Base-by-base conservation (phyloP, 1,140 invertebrate species). In the Lethocerus indicus region DNA sequence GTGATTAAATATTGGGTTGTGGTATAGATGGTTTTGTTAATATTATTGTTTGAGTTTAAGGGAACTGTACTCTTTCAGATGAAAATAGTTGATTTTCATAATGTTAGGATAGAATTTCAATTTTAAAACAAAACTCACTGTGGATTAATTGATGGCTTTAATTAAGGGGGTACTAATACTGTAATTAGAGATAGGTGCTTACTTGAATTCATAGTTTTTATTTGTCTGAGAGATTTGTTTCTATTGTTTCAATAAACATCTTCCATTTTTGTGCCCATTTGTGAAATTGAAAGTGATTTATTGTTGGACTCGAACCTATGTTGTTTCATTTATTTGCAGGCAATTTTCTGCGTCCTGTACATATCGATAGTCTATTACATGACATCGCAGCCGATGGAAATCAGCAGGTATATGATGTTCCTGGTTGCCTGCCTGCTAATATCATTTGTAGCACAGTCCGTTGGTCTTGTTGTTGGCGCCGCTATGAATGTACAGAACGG, bases 401-500 rank as follows among this genome's bases (percentile, higher is more conserved):
- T 78, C 27, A 72, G 74, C 58, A 73, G 92, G 26, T 96, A 88
- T 66, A 70, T 75, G 21, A 90, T 95, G 79, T 96, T 96, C 68
- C 67, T 94, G 45, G 72, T 74, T 0, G 81, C 90, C 9, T 89
- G 87, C 59, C 74, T 92, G 40, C 69, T 95, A 58, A 93, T 93
- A 40, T 88, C 90, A 1, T 87, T 96, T 57, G 91, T 96, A 27
- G 90, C 91, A 20, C 92, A 98, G 68, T 92, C 87, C 54, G 81
- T 96, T 2, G 93, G 92, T 5, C 70, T 98, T 0, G 83, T 96
- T 0, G 90, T 98, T 4, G 92, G 92, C 29, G 91, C 92, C 23
- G 89, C 88, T 5, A 90, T 92, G 76, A 88, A 87, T 56, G 84
- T 91, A 13, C 73, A 92, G 81, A 91, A 91, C 61, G 91, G 92